Percentiles rank a stretch among this genome's conserved stretches.
Conservation (phyloP, 2,113 vertebrate species). For the Chionomys nivalis region DNA sequence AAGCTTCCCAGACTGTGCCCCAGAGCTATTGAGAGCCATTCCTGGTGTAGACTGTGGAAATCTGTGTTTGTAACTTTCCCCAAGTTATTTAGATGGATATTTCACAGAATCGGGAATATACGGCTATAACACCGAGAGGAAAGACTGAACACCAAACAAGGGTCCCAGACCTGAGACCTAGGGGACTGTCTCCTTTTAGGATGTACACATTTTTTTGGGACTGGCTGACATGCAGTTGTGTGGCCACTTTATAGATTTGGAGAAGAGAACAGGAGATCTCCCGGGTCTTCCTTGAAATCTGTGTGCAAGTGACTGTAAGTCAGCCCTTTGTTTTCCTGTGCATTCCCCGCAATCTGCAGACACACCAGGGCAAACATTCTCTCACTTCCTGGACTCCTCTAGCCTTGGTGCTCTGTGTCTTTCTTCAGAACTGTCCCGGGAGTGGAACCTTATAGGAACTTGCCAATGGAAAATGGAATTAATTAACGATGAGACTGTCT, state of each 20-base stretch:
- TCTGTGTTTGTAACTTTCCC: neutral
- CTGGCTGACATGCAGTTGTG: neutral
- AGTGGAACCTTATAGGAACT: neutral
- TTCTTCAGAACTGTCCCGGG: neutral
- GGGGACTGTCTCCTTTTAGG: neutral
- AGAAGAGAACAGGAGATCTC: neutral
- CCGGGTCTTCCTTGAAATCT: neutral
- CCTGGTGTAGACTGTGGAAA: neutral
- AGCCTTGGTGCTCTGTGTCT: neutral
- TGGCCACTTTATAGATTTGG: neutral
- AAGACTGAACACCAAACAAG: neutral
- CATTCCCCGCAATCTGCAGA: neutral
- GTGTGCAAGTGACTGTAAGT: neutral
- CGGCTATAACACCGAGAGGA: neutral
- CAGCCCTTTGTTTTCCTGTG: neutral
- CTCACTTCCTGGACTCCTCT: neutral
- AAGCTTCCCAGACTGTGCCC: neutral
- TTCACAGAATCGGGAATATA: neutral
- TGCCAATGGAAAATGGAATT: conserved; percentile 59
- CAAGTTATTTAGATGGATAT: neutral
- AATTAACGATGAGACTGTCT: conserved; percentile 47
- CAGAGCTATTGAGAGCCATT: neutral
- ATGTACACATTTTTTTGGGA: neutral
- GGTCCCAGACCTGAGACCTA: neutral
- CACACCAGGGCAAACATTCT: neutral